A percentile compares a stretch with the other conserved stretches of the same genome.
Conservation (phyloP, 2,888 invertebrate genomes). For the Pogonocherus hispidulus region DNA sequence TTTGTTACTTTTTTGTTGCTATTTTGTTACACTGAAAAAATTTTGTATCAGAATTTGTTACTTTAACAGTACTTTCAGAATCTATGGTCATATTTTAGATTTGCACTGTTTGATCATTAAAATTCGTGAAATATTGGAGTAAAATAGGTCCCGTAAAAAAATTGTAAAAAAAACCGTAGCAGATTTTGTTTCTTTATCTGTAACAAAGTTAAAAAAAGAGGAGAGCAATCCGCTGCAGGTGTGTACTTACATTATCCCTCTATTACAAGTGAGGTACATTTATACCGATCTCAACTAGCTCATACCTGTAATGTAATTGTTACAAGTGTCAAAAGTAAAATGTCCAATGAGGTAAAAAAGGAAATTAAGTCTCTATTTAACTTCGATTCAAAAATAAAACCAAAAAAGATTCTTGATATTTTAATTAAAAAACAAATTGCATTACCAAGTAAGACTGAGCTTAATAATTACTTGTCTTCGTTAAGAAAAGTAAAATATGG, state of each 20-base stretch:
- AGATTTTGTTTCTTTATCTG: no score
- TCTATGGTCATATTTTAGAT: no score
- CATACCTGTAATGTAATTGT: slow-evolving; percentile 30
- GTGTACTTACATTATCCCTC: slow-evolving; percentile 38
- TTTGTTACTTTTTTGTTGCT: no score
- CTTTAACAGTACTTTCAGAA: no score
- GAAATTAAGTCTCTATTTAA: slow-evolving; percentile 37
- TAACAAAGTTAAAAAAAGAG: slow-evolving; percentile 38
- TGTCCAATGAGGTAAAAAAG: slow-evolving; percentile 26
- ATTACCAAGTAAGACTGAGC: slow-evolving; percentile 32
- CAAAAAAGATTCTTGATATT: slow-evolving; percentile 38
- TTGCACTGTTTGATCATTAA: no score
- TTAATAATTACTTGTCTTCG: slow-evolving; percentile 40
- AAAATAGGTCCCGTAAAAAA: no score
- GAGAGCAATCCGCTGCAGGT: slow-evolving; percentile 33
- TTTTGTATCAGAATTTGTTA: no score
- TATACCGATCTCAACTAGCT: slow-evolving; percentile 36
- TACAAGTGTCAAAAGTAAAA: slow-evolving; percentile 29
- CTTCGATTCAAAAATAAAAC: slow-evolving; percentile 38
- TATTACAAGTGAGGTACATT: slow-evolving; percentile 18
- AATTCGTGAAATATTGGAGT: no score
- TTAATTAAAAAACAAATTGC: slow-evolving; percentile 32
- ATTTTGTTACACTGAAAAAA: no score
- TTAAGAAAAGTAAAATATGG: slow-evolving; percentile 38
- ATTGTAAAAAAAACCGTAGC: no score